phyloP scores from a whole-genome alignment of 92 coral and sea anemone genomes.

The Siderastrea siderea region DNA sequence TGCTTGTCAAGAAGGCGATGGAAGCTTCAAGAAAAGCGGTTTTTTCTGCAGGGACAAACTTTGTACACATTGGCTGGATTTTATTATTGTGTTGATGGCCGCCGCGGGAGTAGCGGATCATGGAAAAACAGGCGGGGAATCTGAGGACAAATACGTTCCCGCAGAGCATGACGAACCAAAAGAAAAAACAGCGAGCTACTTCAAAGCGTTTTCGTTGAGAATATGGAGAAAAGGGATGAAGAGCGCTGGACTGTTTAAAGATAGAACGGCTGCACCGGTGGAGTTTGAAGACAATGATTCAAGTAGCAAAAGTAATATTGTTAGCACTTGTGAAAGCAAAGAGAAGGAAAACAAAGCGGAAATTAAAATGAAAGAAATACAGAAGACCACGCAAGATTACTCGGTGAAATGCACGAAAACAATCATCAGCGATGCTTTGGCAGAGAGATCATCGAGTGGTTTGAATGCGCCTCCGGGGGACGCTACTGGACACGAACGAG shows the following conservation, averaged over 20 bases:
- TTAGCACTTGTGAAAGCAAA: neutral
- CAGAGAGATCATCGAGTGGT: neutral
- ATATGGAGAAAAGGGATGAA: conserved; percentile 11
- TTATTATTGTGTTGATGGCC: conserved; percentile 17
- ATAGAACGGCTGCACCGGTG: neutral
- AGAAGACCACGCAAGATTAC: neutral
- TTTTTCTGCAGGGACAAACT: neutral
- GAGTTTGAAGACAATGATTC: neutral
- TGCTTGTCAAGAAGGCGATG: neutral
- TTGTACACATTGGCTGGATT: conserved; percentile 32
- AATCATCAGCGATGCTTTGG: neutral
- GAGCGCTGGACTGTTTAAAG: conserved; percentile 8
- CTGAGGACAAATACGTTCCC: neutral
- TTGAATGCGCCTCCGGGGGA: neutral
- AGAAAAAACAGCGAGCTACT: neutral
- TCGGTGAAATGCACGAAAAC: neutral
- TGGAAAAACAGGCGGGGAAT: neutral
- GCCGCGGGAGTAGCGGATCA: neutral
- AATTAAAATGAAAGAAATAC: neutral
- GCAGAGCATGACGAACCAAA: neutral
- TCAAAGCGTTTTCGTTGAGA: conserved; percentile 8
- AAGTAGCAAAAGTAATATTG: neutral
- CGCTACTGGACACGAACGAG: neutral
- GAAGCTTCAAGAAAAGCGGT: neutral
- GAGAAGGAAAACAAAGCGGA: neutral